phyloP scores from a whole-genome alignment of 2,888 invertebrate genomes.

The Nephrocerus scutellatus region DNA sequence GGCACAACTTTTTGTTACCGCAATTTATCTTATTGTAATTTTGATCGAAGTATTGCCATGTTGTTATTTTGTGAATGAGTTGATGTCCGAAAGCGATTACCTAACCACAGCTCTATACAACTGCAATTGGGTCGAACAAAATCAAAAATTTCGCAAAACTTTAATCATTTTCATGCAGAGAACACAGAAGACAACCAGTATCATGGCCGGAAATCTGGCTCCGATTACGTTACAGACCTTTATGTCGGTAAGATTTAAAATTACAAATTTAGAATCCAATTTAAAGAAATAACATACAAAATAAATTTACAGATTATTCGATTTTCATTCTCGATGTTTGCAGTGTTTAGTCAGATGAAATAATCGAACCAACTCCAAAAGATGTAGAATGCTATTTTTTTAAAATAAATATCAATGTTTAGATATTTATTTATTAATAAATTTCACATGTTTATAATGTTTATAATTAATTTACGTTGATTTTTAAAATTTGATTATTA shows the following conservation, averaged over 20 bases:
- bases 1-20: constrained; percentile 12
- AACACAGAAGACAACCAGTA: constrained; percentile 22
- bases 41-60: constrained; percentile 25
- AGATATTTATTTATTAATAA: no score
- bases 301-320: constrained; percentile 17
- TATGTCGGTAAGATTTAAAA: constrained; percentile 20
- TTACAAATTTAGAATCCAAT: neutral
- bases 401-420: no score
- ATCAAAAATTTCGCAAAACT: constrained; percentile 24
- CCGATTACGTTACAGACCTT: constrained; percentile 29
- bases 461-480: no score
- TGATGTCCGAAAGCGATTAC: constrained; percentile 22
- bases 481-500: no score
- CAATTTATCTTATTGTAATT: constrained; percentile 18
- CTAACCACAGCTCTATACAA: constrained; percentile 28
- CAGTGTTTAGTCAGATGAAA: constrained; percentile 21
- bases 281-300: constrained; percentile 1
- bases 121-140: constrained; percentile 29
- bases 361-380: no score
- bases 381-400: no score
- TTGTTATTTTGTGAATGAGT: constrained; percentile 25
- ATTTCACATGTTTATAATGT: no score
- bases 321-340: constrained; percentile 27
- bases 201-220: constrained; percentile 28
- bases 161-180: constrained; percentile 33